phyloP scores from a whole-genome alignment of 1,140 invertebrate genomes.

The Drosophila micromelanica region DNA sequence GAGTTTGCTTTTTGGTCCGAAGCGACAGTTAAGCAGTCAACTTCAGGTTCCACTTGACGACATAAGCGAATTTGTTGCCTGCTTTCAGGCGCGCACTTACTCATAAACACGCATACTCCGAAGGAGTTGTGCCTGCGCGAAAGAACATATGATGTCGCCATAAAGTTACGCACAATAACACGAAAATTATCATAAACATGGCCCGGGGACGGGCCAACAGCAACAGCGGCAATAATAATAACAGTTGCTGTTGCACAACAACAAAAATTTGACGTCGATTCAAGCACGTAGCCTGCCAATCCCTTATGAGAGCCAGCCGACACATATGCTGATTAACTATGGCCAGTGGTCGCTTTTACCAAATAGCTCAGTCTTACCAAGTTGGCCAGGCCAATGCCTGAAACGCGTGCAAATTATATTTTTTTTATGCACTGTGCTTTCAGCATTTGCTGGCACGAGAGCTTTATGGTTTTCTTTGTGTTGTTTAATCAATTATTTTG shows the following conservation, averaged over 20 bases:
- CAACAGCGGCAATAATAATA: conserved; percentile 12
- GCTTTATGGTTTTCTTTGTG: not conserved
- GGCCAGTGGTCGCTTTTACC: too few relatives aligned
- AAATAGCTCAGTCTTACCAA: too few relatives aligned
- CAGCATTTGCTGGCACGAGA: not conserved
- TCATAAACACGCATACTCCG: not conserved
- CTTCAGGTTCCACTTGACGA: conserved; percentile 14
- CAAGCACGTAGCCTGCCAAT: too few relatives aligned
- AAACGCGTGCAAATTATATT: too few relatives aligned
- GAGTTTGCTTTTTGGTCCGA: conserved; percentile 1
- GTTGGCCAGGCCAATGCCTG: not conserved
- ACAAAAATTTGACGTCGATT: conserved; percentile 15
- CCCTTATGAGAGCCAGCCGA: too few relatives aligned
- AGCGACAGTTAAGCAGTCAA: conserved; percentile 17
- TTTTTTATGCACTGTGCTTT: not conserved
- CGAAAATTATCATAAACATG: conserved; percentile 45
- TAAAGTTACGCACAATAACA: conserved; percentile 46
- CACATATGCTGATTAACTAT: too few relatives aligned
- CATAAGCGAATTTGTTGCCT: conserved; percentile 15
- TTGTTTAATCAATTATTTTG: conserved; percentile 14
- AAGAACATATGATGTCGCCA: conserved; percentile 27
- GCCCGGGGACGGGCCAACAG: conserved; percentile 17
- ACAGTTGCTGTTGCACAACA: not conserved
- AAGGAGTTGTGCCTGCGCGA: not conserved
- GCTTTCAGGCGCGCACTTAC: conserved; percentile 5